These are phyloP conservation scores for Cephalopterus ornatus DNA, from an alignment of 2,113 vertebrate species.

Conservation along the genomic window DNA sequence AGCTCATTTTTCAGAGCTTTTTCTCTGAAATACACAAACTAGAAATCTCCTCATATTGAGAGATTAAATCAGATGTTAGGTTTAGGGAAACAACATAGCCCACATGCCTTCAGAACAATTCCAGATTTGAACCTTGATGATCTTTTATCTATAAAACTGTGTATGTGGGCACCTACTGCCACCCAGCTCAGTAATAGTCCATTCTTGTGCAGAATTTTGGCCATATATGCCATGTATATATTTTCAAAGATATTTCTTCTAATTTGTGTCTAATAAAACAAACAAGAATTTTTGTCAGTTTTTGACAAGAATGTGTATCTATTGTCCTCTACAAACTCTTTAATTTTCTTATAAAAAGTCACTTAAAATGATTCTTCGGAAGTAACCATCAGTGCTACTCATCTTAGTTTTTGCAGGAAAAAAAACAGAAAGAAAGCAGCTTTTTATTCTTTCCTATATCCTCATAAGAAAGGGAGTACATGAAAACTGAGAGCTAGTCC, in stretches of 20 bases:
- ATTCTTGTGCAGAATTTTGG: not conserved
- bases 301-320: not conserved
- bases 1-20: not conserved
- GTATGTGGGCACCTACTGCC: not conserved
- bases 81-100: not conserved
- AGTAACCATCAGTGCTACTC: not conserved
- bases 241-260: not conserved
- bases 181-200: not conserved
- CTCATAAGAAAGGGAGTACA: not conserved
- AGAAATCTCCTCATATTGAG: not conserved
- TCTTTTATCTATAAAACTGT: not conserved
- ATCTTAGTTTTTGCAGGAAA: not conserved
- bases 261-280: not conserved
- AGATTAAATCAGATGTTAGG: not conserved
- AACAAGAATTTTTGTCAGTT: not conserved
- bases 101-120: not conserved
- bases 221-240: not conserved
- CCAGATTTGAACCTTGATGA: not conserved
- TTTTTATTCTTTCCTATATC: not conserved
- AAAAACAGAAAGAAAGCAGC: not conserved
- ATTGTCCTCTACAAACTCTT: not conserved
- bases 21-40: not conserved
- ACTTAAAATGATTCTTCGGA: not conserved
- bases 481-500: not conserved
- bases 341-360: not conserved